Evolutionary conservation across 2,113 vertebrate genomes (phyloP), one percentile per base, ranked within the genome.

Genomic region (Amphilophus citrinellus): DNA sequence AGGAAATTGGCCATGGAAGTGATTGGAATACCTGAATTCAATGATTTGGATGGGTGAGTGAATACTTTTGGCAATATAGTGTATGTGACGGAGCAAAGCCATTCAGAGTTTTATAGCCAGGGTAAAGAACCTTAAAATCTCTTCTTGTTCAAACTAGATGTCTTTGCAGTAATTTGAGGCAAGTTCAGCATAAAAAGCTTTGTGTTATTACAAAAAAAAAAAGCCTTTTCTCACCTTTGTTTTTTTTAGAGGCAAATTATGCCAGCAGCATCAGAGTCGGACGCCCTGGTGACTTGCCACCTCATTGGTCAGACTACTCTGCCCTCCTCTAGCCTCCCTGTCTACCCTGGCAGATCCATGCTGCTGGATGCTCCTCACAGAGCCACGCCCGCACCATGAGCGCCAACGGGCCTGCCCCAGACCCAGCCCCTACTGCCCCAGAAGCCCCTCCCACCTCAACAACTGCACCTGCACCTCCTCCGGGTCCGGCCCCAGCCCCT

Each of bases 301-400:
- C 96, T 95, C 92, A 95, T 95, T 96, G 97, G 95, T 97, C 97
- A 92, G 97, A 97, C 93, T 93, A 87, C 94, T 94, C 96, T 94
- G 95, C 94, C 94, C 95, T 94, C 93, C 77, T 97, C 96, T 96
- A 95, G 96, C 96, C 95, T 94, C 96, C 94, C 84, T 96, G 96
- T 96, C 94, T 98, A 88, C 97, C 96, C 96, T 98, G 98, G 98
- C 98, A 99, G 97, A 98, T 98, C 81, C 97, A 98, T 97, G 98
- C 98, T 96, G 97, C 98, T 96, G 97, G 98, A 95, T 94, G 93
- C 94, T 91, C 90, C 89, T 94, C 92, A 94, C 97, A 97, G 97
- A 99, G 97, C 95, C 97, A 97, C 97, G 96, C 97, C 96, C 96
- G 93, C 96, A 98, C 96, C 93, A 99, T 99, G 98, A 99, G 97